These are phyloP conservation scores for Pachyseris speciosa DNA, from an alignment of 64 coral and sea anemone genomes.

Conservation along the genomic window DNA sequence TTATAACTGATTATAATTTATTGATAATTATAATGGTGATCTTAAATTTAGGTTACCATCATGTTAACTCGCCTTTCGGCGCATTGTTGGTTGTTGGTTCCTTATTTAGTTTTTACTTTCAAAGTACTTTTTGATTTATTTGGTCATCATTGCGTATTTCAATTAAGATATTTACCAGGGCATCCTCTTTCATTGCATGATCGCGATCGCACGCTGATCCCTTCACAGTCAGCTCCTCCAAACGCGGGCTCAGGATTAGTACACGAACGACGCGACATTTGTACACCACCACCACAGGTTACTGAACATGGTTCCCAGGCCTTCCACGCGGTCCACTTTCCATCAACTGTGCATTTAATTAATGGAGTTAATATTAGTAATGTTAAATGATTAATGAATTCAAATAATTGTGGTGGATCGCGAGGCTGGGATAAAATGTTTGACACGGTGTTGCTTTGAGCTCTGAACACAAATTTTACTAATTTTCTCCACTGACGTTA, in stretches of 20 bases:
- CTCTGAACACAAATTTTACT: too few relatives aligned
- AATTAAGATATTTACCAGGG: slow-evolving; percentile 1
- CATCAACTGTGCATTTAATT: slow-evolving; percentile 43
- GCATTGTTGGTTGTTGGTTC: too few relatives aligned
- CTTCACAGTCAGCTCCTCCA: slow-evolving; percentile 60
- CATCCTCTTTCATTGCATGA: slow-evolving; percentile 61
- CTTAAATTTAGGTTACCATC: too few relatives aligned
- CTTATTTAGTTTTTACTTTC: too few relatives aligned
- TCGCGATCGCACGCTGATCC: slow-evolving; percentile 41
- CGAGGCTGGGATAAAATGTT: background rate
- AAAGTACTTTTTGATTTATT: too few relatives aligned
- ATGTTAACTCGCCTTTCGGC: too few relatives aligned
- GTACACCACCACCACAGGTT: slow-evolving; percentile 71
- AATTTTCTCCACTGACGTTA: too few relatives aligned
- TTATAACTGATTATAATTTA: too few relatives aligned
- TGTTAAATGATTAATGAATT: background rate
- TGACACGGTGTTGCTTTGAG: too few relatives aligned
- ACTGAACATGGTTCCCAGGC: slow-evolving; percentile 68
- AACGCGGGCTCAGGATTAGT: slow-evolving; percentile 54
- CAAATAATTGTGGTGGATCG: background rate
- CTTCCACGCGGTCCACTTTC: slow-evolving; percentile 78
- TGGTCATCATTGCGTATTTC: too few relatives aligned
- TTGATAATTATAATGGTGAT: too few relatives aligned
- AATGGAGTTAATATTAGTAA: background rate
- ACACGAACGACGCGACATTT: slow-evolving; percentile 60